These are phyloP conservation scores for Chaunax sp. DNA, from an alignment of 2,797 vertebrate species.

Conservation along the genomic window DNA sequence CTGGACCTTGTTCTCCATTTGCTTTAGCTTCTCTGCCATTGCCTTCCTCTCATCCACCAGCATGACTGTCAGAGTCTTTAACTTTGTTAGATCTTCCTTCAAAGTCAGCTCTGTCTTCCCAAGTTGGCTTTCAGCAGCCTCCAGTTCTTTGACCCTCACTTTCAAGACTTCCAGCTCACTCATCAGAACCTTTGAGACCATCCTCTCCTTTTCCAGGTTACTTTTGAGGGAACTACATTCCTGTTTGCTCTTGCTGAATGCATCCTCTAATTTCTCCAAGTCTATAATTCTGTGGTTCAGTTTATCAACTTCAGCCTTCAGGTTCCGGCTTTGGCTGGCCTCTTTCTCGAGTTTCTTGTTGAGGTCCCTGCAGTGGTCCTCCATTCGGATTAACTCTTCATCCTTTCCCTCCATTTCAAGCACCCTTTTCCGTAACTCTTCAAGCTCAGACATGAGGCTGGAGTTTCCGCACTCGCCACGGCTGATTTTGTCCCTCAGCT, in stretches of 20 bases:
- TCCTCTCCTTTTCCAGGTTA: constrained; percentile 93
- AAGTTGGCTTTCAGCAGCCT: constrained; percentile 88
- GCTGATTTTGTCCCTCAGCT: constrained; percentile 92
- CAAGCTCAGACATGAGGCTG: constrained; percentile 90
- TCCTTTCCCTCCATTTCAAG: constrained; percentile 98
- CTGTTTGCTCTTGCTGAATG: constrained; percentile 94
- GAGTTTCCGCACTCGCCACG: constrained; percentile 91
- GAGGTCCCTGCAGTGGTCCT: constrained; percentile 94
- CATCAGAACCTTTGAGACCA: constrained; percentile 89
- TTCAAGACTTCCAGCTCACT: constrained; percentile 92
- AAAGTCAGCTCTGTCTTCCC: constrained; percentile 91
- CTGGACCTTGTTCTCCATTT: constrained; percentile 94
- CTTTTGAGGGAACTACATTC: constrained; percentile 92
- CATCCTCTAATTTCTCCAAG: constrained; percentile 94
- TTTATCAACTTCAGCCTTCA: constrained; percentile 93
- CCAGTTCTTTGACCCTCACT: constrained; percentile 90
- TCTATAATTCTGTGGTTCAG: constrained; percentile 94
- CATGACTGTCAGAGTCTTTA: constrained; percentile 97
- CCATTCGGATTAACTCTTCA: constrained; percentile 94
- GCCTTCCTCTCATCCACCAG: constrained; percentile 95
- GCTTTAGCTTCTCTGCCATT: constrained; percentile 93
- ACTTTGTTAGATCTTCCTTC: constrained; percentile 95
- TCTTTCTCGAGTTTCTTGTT: constrained; percentile 94
- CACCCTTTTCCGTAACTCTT: constrained; percentile 91
- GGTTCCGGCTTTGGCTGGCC: constrained; percentile 86